Conservation (phyloP, 2,113 vertebrate species). For the Meleagris gallopavo region DNA sequence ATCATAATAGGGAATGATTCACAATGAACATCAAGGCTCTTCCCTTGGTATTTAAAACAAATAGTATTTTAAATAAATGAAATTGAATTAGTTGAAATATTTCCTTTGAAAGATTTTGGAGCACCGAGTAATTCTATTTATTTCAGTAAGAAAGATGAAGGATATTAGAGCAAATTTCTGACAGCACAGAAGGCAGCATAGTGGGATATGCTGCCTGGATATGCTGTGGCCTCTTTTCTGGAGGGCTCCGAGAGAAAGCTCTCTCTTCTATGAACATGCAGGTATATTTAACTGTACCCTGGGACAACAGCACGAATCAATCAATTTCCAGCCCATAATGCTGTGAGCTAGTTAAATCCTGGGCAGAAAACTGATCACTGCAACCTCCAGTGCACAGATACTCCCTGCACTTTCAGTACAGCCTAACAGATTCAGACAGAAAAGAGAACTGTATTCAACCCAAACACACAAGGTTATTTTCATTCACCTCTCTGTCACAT, state of each 20-base stretch:
- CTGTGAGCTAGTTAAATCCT: background rate
- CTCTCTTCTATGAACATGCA: background rate
- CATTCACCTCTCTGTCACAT: background rate
- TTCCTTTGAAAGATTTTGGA: background rate
- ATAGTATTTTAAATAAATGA: background rate
- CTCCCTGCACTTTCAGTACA: background rate
- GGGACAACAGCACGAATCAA: background rate
- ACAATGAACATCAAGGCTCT: background rate
- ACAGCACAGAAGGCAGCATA: background rate
- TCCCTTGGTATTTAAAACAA: background rate
- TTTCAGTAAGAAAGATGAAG: background rate
- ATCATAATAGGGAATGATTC: background rate
- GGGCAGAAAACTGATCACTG: background rate
- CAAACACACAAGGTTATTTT: background rate
- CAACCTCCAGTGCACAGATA: background rate
- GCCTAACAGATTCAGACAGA: background rate
- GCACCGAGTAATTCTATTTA: background rate
- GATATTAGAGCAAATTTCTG: background rate
- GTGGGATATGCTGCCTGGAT: rapidly evolving
- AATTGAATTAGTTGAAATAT: background rate
- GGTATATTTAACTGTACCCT: background rate
- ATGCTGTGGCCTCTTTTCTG: rapidly evolving
- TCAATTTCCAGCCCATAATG: background rate
- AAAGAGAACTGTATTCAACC: background rate
- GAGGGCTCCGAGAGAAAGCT: background rate